Conservation (phyloP, 23 tunicate genomes). For the Aplidium turbinatum region DNA sequence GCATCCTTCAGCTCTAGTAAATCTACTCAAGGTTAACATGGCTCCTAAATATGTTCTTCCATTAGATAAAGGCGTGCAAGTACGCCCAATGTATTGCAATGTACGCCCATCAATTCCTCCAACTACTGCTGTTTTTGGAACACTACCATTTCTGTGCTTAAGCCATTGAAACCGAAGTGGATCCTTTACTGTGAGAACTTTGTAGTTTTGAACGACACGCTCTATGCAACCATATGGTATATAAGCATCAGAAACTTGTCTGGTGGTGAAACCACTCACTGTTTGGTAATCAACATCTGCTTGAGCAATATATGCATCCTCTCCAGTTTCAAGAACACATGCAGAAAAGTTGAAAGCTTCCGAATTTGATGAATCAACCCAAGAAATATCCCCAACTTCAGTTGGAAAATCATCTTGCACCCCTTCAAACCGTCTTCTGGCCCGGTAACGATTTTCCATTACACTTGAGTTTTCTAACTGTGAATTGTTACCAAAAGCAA, state of each 20-base stretch:
- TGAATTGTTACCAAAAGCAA: too few relatives aligned
- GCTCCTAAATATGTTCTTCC: constrained; percentile 52
- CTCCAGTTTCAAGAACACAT: constrained; percentile 31
- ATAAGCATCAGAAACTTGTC: not conserved
- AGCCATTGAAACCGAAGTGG: constrained; percentile 24
- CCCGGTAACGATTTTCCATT: too few relatives aligned
- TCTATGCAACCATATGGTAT: constrained; percentile 37
- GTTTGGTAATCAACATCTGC: not conserved
- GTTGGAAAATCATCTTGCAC: too few relatives aligned
- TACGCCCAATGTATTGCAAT: constrained; percentile 49
- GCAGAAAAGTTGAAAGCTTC: too few relatives aligned
- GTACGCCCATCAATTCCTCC: constrained; percentile 49
- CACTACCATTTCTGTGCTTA: not conserved
- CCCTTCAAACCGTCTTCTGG: too few relatives aligned
- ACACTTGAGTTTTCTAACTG: too few relatives aligned
- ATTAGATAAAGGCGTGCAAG: constrained; percentile 32
- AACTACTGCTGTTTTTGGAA: constrained; percentile 43
- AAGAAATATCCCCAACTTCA: too few relatives aligned
- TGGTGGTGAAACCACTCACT: constrained; percentile 34
- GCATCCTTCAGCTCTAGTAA: not conserved
- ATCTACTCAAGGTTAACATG: constrained; percentile 3
- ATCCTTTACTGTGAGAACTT: constrained; percentile 21
- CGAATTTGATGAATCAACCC: too few relatives aligned
- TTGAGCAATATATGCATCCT: constrained; percentile 20
- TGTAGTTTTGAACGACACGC: not conserved